Evolutionary conservation across 2,797 vertebrate genomes (phyloP).

Genomic region (Merluccius polli): DNA sequence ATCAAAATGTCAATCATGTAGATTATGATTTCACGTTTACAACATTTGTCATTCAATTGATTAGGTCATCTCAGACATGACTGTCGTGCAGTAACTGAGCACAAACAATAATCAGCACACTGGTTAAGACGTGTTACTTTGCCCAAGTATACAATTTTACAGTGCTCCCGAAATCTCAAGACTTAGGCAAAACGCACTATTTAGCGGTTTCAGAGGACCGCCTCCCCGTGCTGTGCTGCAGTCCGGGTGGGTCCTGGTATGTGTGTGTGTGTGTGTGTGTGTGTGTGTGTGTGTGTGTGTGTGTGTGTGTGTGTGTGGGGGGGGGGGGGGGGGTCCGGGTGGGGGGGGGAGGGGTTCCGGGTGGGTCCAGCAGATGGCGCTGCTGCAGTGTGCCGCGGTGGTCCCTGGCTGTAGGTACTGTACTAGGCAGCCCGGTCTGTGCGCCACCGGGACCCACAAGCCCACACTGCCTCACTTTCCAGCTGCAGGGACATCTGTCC

Average conservation of each 20-base stretch:
- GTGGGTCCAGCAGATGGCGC: conserved; percentile 57
- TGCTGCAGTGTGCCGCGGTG: conserved; percentile 32
- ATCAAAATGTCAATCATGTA: not conserved
- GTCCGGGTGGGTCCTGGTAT: too few species aligned
- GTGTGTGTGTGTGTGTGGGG: too few species aligned
- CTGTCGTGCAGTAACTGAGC: not conserved
- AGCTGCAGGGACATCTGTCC: conserved; percentile 51
- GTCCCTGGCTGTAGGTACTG: not conserved
- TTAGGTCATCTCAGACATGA: not conserved
- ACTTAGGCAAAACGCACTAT: not conserved
- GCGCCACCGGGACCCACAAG: not conserved
- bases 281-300: too few species aligned
- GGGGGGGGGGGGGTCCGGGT: too few species aligned
- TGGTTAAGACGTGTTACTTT: not conserved
- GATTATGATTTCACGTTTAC: not conserved
- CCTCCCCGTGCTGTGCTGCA: too few species aligned
- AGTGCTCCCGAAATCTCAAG: not conserved
- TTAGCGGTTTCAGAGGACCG: too few species aligned
- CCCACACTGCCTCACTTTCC: conserved; percentile 12
- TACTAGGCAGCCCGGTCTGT: not conserved
- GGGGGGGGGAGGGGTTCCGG: too few species aligned
- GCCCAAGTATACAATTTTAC: not conserved
- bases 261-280: too few species aligned
- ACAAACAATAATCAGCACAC: not conserved
- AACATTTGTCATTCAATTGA: not conserved